phyloP scores from a whole-genome alignment of 1,140 invertebrate genomes.

The Ostrea edulis region DNA sequence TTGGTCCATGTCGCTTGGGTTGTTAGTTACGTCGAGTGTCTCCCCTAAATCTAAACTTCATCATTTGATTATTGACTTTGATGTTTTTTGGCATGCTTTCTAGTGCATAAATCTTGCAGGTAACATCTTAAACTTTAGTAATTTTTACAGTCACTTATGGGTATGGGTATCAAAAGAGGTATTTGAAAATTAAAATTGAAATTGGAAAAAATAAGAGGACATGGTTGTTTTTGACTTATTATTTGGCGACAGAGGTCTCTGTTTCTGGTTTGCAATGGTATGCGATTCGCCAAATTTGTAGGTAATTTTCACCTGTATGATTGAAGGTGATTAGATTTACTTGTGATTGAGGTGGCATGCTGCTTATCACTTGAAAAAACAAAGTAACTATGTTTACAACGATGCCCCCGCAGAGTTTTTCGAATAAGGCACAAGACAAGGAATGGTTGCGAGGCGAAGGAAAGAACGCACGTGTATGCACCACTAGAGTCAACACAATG shows the following conservation, averaged over 20 bases:
- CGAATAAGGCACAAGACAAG: neutral
- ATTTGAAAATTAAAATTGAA: slow-evolving; percentile 1
- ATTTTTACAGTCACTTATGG: neutral
- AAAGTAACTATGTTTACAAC: neutral
- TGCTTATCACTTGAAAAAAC: neutral
- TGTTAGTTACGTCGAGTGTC: no score
- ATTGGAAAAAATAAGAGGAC: neutral
- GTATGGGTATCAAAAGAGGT: neutral
- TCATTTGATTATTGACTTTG: neutral
- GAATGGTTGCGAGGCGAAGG: neutral
- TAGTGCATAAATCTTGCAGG: neutral
- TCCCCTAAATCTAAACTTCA: no score
- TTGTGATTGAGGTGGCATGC: neutral
- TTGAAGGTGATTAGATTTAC: slow-evolving; percentile 19
- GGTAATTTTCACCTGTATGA: slow-evolving; percentile 32
- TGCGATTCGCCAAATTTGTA: neutral
- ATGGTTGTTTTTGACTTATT: neutral
- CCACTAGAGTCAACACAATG: neutral
- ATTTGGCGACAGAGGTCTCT: neutral
- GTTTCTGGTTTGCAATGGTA: slow-evolving; percentile 16
- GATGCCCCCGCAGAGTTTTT: neutral
- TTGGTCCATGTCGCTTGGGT: no score
- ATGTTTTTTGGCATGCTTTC: neutral
- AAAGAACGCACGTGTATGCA: neutral
- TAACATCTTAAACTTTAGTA: neutral